Conservation (phyloP, 1,140 invertebrate species). For the Papilio polytes region DNA sequence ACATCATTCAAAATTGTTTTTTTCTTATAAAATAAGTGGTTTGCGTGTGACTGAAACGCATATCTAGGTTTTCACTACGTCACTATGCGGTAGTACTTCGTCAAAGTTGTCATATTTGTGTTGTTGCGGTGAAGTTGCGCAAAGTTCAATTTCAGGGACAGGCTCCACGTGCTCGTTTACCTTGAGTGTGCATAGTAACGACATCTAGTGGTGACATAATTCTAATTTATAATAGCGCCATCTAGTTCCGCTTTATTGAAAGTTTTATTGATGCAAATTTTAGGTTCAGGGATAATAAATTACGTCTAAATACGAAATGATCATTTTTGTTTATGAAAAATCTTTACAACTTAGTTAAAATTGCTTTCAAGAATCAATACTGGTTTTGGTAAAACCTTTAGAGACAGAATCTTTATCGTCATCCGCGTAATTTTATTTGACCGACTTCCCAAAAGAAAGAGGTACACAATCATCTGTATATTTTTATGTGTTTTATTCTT, state of each 20-base stretch:
- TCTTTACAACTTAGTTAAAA: too few species aligned
- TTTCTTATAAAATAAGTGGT: not conserved
- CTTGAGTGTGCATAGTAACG: not conserved
- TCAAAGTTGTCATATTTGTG: slow-evolving; percentile 21
- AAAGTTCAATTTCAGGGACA: slow-evolving; percentile 16
- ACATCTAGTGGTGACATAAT: not conserved
- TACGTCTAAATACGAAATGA: too few species aligned
- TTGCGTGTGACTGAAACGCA: not conserved
- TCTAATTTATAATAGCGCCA: not conserved
- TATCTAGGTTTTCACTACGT: slow-evolving; percentile 20
- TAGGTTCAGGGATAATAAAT: not conserved
- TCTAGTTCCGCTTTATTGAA: not conserved
- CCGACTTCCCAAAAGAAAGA: too few species aligned
- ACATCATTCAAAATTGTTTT: too few species aligned
- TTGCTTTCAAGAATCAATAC: too few species aligned
- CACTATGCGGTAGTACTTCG: slow-evolving; percentile 17
- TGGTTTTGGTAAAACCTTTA: too few species aligned
- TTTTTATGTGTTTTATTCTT: too few species aligned
- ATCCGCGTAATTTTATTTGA: too few species aligned
- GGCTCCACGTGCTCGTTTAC: slow-evolving; percentile 3
- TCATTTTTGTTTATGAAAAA: too few species aligned
- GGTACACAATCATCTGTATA: too few species aligned
- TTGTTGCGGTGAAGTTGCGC: slow-evolving; percentile 21
- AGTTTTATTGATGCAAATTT: not conserved
- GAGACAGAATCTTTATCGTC: too few species aligned